phyloP scores from a whole-genome alignment of 2,888 invertebrate species.

The Euplexia lucipara region DNA sequence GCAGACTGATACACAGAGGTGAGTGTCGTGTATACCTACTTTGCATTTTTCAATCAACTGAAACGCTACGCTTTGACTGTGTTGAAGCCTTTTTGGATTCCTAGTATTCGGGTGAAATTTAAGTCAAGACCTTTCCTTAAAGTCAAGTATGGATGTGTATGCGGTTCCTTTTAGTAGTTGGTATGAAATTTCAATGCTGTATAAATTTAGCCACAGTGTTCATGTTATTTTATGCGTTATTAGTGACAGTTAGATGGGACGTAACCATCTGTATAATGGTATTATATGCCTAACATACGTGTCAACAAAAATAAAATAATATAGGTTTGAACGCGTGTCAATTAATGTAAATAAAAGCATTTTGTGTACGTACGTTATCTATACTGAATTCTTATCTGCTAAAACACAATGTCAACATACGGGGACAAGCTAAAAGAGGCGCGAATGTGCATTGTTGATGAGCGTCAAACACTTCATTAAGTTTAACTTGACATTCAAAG shows the following conservation, averaged over 20 bases:
- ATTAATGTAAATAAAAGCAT: slow-evolving; percentile 38
- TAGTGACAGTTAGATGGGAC: background rate
- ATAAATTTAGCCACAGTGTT: slow-evolving; percentile 6
- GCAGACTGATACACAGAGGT: slow-evolving; percentile 54
- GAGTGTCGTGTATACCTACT: slow-evolving; percentile 48
- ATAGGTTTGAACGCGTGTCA: slow-evolving; percentile 11
- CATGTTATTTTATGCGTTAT: slow-evolving; percentile 6
- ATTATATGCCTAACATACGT: background rate
- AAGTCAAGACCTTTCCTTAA: slow-evolving; percentile 47
- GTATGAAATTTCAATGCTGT: slow-evolving; percentile 3
- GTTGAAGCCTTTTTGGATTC: slow-evolving; percentile 45
- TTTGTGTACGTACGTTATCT: slow-evolving; percentile 26
- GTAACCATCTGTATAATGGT: slow-evolving; percentile 9
- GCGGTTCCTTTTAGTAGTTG: background rate
- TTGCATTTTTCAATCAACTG: slow-evolving; percentile 38
- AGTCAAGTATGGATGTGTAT: slow-evolving; percentile 46
- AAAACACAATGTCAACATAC: slow-evolving; percentile 40
- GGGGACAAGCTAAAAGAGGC: slow-evolving; percentile 35
- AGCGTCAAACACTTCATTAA: slow-evolving; percentile 35
- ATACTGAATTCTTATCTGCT: slow-evolving; percentile 38
- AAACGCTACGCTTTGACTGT: slow-evolving; percentile 36
- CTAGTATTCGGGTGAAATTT: slow-evolving; percentile 28
- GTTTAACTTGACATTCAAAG: slow-evolving; percentile 57
- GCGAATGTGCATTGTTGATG: slow-evolving; percentile 34
- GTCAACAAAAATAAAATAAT: slow-evolving; percentile 11